Evolutionary conservation across 2,888 invertebrate genomes (phyloP).

Genomic region (Parthenolecanium corni): DNA sequence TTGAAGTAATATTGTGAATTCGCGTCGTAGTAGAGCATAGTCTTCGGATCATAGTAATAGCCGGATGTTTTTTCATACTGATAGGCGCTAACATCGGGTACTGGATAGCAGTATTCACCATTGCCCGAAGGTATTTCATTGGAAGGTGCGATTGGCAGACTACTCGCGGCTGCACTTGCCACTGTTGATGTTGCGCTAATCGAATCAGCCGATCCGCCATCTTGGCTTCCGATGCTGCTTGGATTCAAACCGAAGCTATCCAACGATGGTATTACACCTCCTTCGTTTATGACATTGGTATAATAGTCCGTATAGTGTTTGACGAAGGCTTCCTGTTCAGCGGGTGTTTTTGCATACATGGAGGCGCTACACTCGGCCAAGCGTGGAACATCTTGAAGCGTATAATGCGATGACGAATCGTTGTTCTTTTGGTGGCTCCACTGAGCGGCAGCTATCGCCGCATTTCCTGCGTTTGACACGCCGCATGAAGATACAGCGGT

Average conservation of each 20-base stretch:
- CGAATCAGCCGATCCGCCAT: conserved; percentile 37
- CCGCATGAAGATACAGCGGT: conserved; percentile 18
- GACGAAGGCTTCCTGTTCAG: conserved; percentile 57
- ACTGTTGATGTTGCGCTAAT: conserved; percentile 68
- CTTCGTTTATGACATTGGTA: conserved; percentile 49
- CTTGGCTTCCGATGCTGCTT: conserved; percentile 1
- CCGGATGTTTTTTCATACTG: conserved; percentile 91
- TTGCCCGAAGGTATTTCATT: conserved; percentile 34
- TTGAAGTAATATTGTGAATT: conserved; percentile 95
- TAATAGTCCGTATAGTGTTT: conserved; percentile 65
- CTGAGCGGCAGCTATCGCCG: conserved; percentile 41
- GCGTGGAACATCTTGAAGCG: conserved; percentile 55
- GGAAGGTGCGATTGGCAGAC: conserved; percentile 11
- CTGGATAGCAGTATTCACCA: conserved; percentile 33
- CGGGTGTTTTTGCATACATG: conserved; percentile 57
- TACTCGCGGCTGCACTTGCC: conserved; percentile 37
- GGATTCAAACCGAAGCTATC: conserved; percentile 15
- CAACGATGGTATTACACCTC: conserved; percentile 35
- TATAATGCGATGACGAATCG: conserved; percentile 39
- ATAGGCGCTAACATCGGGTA: conserved; percentile 83
- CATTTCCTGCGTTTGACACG: conserved; percentile 35
- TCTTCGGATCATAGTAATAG: conserved; percentile 86
- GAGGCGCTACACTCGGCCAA: conserved; percentile 65
- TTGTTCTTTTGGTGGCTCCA: conserved; percentile 39
- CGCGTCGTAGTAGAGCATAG: conserved; percentile 92